A percentile compares a stretch with the other conserved stretches of the same genome.
These are phyloP conservation scores for Coelopa frigida DNA, from an alignment of 1,140 invertebrate genomes.

Conservation along the genomic window DNA sequence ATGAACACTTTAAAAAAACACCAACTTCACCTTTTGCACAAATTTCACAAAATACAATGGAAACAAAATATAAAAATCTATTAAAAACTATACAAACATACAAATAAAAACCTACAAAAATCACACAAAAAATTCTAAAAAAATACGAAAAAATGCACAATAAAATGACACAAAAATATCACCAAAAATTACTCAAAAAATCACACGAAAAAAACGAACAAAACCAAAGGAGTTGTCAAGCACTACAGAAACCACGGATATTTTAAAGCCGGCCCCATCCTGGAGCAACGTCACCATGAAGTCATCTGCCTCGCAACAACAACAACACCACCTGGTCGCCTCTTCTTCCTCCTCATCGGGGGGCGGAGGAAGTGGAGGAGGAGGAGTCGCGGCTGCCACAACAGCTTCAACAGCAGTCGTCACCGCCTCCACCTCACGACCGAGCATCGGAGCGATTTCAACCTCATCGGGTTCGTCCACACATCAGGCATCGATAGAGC, in stretches of 20 bases:
- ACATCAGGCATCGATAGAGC: conserved; percentile 21
- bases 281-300: conserved; percentile 42
- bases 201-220: background rate
- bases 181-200: conserved; percentile 1
- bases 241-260: conserved; percentile 25
- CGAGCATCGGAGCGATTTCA: conserved; percentile 37
- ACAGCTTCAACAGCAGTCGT: conserved; percentile 35
- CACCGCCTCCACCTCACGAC: conserved; percentile 12
- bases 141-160: background rate
- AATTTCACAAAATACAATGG: too few species aligned
- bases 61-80: too few species aligned
- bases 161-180: background rate
- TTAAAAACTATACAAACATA: too few species aligned
- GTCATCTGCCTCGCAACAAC: conserved; percentile 16
- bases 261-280: conserved; percentile 40
- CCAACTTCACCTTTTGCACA: too few species aligned
- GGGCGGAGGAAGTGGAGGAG: conserved; percentile 17
- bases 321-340: conserved; percentile 12
- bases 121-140: too few species aligned
- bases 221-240: conserved; percentile 18
- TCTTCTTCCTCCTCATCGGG: conserved; percentile 19
- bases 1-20: too few species aligned
- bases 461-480: conserved; percentile 34
- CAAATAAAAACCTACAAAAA: too few species aligned
- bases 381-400: background rate